phyloP scores from a whole-genome alignment of 2,113 vertebrate genomes.

The Struthidea cinerea region DNA sequence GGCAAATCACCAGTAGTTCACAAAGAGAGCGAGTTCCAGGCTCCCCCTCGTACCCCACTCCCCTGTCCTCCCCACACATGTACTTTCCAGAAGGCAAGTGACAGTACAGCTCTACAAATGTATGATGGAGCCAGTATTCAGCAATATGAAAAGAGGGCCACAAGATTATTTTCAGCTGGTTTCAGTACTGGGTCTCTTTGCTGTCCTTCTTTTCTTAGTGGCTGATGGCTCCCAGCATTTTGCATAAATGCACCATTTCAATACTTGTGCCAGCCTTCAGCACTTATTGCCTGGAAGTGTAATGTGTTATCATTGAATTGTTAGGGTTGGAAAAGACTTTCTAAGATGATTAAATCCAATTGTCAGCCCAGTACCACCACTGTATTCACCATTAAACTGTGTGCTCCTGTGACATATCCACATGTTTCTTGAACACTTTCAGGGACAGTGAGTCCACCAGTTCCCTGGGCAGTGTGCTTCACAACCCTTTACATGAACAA shows the following conservation, averaged over 20 bases:
- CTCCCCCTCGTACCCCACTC: not conserved
- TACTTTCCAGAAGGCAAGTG: not conserved
- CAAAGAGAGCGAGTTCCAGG: not conserved
- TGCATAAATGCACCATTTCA: not conserved
- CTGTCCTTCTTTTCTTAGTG: not conserved
- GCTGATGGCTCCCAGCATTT: not conserved
- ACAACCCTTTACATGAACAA: not conserved
- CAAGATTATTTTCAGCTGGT: not conserved
- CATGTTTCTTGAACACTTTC: not conserved
- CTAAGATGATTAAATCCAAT: not conserved
- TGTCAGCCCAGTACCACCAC: not conserved
- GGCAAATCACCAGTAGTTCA: not conserved
- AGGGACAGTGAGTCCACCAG: not conserved
- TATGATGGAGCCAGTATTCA: not conserved
- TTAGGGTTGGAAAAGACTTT: not conserved
- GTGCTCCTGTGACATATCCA: not conserved
- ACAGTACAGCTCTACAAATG: not conserved
- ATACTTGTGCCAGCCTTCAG: not conserved
- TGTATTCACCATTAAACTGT: not conserved
- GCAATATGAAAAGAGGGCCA: not conserved
- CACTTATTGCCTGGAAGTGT: not conserved
- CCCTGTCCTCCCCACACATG: not conserved
- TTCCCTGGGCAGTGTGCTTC: not conserved
- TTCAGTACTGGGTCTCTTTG: not conserved
- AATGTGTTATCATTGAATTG: not conserved